Percentiles rank a stretch among this genome's conserved stretches.
Evolutionary conservation across 1,140 invertebrate species (phyloP).

Genomic region (Harlomillsia oculata): DNA sequence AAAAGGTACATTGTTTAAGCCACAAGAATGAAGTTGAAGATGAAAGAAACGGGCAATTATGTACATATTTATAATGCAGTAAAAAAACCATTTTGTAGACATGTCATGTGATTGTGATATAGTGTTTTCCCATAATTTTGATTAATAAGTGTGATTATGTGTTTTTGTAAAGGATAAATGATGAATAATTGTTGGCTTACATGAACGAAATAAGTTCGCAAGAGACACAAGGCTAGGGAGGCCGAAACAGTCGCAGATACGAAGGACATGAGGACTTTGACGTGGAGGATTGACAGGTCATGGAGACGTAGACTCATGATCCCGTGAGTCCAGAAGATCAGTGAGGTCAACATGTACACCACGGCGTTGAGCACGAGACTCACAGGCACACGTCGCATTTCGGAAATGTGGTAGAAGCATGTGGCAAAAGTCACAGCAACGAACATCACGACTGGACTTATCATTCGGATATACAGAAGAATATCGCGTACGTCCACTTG

Average conservation of each 20-base stretch:
- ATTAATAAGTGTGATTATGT: too few relatives aligned
- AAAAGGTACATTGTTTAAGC: too few relatives aligned
- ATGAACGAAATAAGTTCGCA: constrained; percentile 14
- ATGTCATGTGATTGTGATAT: too few relatives aligned
- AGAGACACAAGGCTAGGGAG: neutral
- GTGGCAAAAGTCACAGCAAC: neutral
- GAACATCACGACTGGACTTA: constrained; percentile 9
- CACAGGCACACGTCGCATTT: constrained; percentile 8
- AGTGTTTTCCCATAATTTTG: too few relatives aligned
- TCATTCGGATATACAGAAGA: constrained; percentile 3
- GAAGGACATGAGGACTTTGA: constrained; percentile 10
- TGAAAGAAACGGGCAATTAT: too few relatives aligned
- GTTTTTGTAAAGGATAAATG: too few relatives aligned
- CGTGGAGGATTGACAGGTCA: constrained; percentile 14
- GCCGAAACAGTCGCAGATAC: neutral
- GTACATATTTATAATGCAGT: too few relatives aligned
- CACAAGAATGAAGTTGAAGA: too few relatives aligned
- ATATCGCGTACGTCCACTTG: neutral
- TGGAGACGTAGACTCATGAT: constrained; percentile 1
- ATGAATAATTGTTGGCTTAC: too few relatives aligned
- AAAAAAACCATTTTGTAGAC: too few relatives aligned
- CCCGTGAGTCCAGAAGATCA: constrained; percentile 5
- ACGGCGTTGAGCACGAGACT: constrained; percentile 19
- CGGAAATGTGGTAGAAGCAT: constrained; percentile 23
- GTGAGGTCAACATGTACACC: constrained; percentile 7